phyloP scores from a whole-genome alignment of 2,113 vertebrate species.

The Glaucidium brasilianum region DNA sequence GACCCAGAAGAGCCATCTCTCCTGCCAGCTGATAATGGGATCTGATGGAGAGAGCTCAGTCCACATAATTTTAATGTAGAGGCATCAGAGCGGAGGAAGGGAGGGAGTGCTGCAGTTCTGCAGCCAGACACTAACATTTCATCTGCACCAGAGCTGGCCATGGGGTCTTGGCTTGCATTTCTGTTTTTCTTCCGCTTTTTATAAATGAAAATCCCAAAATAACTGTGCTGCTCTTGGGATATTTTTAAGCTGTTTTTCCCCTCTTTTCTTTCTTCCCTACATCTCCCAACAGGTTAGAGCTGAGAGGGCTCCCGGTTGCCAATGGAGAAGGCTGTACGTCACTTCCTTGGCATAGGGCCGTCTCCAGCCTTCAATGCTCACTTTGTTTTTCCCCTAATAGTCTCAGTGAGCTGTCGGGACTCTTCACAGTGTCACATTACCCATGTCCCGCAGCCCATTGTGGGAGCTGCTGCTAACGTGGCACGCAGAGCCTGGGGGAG shows the following conservation, averaged over 20 bases:
- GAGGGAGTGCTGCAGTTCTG: not conserved
- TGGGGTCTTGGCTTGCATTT: not conserved
- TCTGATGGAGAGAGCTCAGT: not conserved
- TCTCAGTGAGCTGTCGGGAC: not conserved
- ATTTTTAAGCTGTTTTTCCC: conserved; percentile 22
- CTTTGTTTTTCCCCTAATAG: not conserved
- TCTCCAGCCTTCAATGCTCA: conserved; percentile 2
- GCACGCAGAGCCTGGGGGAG: not conserved
- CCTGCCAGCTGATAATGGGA: not conserved
- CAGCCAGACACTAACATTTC: not conserved
- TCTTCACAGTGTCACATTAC: not conserved
- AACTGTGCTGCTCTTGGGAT: not conserved
- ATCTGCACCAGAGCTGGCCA: not conserved
- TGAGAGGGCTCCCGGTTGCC: not conserved
- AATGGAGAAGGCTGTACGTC: not conserved
- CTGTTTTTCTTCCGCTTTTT: not conserved
- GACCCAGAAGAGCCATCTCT: not conserved
- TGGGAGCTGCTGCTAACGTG: not conserved
- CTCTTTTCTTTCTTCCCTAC: not conserved
- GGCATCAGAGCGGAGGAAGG: not conserved
- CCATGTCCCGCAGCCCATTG: not conserved
- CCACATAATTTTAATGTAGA: not conserved
- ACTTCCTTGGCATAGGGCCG: conserved; percentile 19
- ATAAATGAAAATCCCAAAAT: conserved; percentile 19
- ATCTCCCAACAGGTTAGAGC: not conserved